Percentiles rank a stretch among this genome's conserved stretches.
Conservation (phyloP, 2,113 vertebrate species). For the Gnathonemus echidnorhynchus region DNA sequence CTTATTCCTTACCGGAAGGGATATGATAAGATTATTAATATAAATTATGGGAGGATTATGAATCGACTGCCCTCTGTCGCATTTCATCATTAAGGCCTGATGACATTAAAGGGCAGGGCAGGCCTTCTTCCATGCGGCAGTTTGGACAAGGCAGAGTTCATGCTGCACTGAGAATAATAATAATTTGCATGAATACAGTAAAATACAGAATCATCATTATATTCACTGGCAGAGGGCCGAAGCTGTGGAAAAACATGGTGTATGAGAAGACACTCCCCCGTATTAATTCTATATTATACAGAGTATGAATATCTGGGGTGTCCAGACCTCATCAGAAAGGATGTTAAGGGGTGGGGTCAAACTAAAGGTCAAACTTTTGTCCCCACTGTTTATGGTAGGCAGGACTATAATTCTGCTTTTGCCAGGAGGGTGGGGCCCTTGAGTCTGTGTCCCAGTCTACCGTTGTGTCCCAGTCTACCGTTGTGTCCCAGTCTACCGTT, state of each 20-base stretch:
- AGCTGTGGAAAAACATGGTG: neutral
- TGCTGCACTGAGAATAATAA: neutral
- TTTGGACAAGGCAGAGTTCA: neutral
- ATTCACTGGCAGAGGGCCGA: slow-evolving; percentile 6
- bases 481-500: too few relatives aligned
- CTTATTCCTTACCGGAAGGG: slow-evolving; percentile 24
- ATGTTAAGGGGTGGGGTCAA: neutral
- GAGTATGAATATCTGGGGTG: neutral
- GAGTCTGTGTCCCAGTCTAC: neutral
- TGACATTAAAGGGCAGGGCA: neutral
- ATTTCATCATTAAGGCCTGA: slow-evolving; percentile 12
- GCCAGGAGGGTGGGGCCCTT: neutral
- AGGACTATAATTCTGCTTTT: neutral
- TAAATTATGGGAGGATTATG: slow-evolving; percentile 17
- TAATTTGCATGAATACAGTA: slow-evolving; percentile 1
- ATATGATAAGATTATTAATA: slow-evolving; percentile 24
- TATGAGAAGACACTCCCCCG: neutral
- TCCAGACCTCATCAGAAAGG: neutral
- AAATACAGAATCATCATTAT: slow-evolving; percentile 8
- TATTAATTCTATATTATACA: neutral
- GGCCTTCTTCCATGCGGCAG: neutral
- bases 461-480: too few relatives aligned
- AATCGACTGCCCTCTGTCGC: slow-evolving; percentile 16
- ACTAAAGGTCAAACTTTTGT: neutral
- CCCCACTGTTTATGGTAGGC: neutral